Evolutionary conservation across 2,797 vertebrate species (phyloP), one percentile per base, ranked within the genome.

Genomic region (Aulostomus chinensis): DNA sequence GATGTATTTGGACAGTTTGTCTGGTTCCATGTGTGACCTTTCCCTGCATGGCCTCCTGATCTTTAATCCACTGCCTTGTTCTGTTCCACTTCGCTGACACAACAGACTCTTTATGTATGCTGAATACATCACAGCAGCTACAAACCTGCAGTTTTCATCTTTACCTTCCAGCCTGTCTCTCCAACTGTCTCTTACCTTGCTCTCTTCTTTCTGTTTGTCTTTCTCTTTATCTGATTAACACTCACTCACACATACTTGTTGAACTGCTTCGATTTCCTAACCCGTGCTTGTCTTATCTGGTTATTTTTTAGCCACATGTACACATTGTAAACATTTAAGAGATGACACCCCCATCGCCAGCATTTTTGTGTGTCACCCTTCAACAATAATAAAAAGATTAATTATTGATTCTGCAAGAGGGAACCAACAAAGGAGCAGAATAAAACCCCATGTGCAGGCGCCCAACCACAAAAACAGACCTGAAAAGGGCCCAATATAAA

Each of bases 21-120:
- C 52, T 75, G 22, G 3, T 54, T 77, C 45, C 13, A 48, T 45
- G 22, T 36, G 52, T 66, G 56, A 70, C 67, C 48, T 73, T 43
- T 64, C 26, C 32, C 22, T 58, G 58, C 42, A 59, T 52, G 39
- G 42, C 56, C 41, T 68, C 47, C 54, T 83, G 76, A 78, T 79
- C 81, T 79, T 70, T 73, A 81, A 83, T 76, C 73, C 62, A 70
- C 31, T 24, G 64, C 59, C 66, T 78, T 54, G 47, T 67, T 75
- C 49, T 49, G 50, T 75, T 76, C 33, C 45, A 55, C 62, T 68
- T 64, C 48, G 49, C 58, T 72, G 36, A 69, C 30, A 42, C 38
- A 65, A 46, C 42, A 66, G 31, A 60, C 34, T 3, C 26, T 49
- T 7, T 46, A 36, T 62, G 60, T 47, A 34, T 46, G 49, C 52